Base-by-base conservation (phyloP, 2,113 vertebrate genomes). In the Cephalopterus ornatus region DNA sequence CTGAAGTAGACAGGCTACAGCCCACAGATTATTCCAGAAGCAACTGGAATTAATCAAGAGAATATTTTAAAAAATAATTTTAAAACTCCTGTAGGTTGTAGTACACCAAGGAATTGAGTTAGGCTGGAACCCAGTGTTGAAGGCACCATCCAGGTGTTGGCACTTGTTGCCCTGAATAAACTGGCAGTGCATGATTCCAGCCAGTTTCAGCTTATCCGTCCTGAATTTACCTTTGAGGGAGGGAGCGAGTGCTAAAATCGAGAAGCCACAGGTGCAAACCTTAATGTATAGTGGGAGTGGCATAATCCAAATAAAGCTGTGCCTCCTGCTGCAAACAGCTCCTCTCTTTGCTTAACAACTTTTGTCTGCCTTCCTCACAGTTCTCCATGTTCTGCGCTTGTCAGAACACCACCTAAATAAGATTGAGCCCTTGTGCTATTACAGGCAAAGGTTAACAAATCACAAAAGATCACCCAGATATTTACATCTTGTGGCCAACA, bases 401-500 rank as follows among this genome's bases (percentile, higher is more conserved):
- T 18, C 59, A 65, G 44, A 77, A 53, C 20, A 23, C 3, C n/a
- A 33, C 32, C 28, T 41, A 23, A 35, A 28, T 26, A 49, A 35
- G 44, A 39, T 39, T 30, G 68, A 77, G 14, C 24, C 71, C 46
- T 70, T 1, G 0, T 63, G 65, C 44, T 80, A 2, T 49, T 76
- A 46, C 50, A 55, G 41, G 28, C n/a, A 50, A 59, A 82, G 50
- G 6, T 20, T 32, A 65, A 30, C 7, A 81, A 44, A 55, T 81
- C 39, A n/a, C 59, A 50, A 24, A 65, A 81, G 22, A 56, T 37
- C 30, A 70, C 28, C 3, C 6, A 37, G 13, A 16, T 37, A n/a
- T 68, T 63, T 68, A 15, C 19, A 80, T 44, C 30, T 56, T 41
- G 12, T 26, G 26, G 47, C 32, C 0, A 0, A 71, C 18, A 32